Conservation (phyloP, 1,140 invertebrate species). For the Zophobas morio region DNA sequence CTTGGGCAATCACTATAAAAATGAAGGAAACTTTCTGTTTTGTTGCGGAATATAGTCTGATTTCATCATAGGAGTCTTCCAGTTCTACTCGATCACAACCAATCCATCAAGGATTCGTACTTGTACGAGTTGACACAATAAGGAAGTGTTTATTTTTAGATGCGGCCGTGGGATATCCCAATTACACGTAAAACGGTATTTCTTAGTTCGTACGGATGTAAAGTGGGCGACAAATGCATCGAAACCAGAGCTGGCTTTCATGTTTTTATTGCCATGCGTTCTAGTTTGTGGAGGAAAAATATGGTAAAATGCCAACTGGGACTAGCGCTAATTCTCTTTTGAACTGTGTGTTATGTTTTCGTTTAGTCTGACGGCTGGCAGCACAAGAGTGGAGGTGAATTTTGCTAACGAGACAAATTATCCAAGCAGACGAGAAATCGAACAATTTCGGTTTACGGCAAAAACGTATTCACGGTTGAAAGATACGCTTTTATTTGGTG, state of each 20-base stretch:
- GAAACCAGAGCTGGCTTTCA: background rate
- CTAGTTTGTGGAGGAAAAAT: too few species aligned
- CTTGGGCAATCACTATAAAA: background rate
- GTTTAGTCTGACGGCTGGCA: too few species aligned
- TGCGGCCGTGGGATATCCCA: conserved; percentile 5
- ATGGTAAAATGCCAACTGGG: too few species aligned
- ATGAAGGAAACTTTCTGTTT: background rate
- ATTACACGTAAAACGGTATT: conserved; percentile 14
- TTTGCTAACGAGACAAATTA: too few species aligned
- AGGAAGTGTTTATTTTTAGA: conserved; percentile 12
- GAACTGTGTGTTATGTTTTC: too few species aligned
- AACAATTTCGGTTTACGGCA: too few species aligned
- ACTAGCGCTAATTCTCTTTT: too few species aligned
- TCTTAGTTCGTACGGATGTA: background rate
- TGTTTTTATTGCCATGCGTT: too few species aligned
- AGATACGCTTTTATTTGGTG: too few species aligned
- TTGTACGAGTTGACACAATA: background rate
- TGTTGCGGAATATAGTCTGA: background rate
- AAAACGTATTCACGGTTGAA: too few species aligned
- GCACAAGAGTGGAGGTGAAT: too few species aligned
- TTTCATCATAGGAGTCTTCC: background rate
- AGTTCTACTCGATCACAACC: background rate
- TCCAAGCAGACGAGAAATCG: too few species aligned
- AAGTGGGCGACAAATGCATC: background rate
- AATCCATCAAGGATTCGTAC: conserved; percentile 2